Evolutionary conservation across 2,113 vertebrate species (phyloP).

Genomic region (Morone saxatilis): DNA sequence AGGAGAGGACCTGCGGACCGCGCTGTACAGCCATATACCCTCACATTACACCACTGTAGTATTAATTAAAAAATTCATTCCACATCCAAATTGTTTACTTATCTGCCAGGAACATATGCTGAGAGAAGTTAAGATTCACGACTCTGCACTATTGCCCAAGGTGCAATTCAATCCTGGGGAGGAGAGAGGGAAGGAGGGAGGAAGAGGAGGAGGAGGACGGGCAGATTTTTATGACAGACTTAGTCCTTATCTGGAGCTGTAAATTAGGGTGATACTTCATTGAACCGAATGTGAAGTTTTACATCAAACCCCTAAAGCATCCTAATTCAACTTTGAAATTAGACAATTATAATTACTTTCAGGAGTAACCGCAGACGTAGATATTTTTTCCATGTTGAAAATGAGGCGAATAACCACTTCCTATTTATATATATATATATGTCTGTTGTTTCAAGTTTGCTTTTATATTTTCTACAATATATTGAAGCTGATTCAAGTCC

Average conservation of each 20-base stretch:
- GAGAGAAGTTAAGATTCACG: conserved; percentile 95
- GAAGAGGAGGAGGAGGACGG: conserved; percentile 48
- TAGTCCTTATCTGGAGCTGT: conserved; percentile 93
- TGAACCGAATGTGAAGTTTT: conserved; percentile 94
- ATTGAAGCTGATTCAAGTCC: conserved; percentile 25
- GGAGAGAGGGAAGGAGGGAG: conserved; percentile 40
- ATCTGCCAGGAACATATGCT: conserved; percentile 99
- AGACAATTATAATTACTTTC: conserved; percentile 86
- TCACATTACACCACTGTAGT: conserved; percentile 90
- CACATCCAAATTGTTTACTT: conserved; percentile 99
- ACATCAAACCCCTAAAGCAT: conserved; percentile 88
- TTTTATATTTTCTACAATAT: conserved; percentile 8
- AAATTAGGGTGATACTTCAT: conserved; percentile 97
- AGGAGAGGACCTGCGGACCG: conserved; percentile 94
- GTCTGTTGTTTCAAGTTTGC: conserved; percentile 21
- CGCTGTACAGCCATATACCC: conserved; percentile 77
- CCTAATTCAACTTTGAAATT: conserved; percentile 90
- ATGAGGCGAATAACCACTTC: background rate
- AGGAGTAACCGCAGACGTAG: conserved; percentile 59
- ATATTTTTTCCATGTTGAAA: conserved; percentile 11
- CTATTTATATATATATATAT: background rate
- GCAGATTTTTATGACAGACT: conserved; percentile 91
- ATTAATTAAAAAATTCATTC: conserved; percentile 99
- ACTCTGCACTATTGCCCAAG: conserved; percentile 98
- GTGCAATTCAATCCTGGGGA: conserved; percentile 91